A percentile compares a stretch with the other conserved stretches of the same genome.
phyloP scores from a whole-genome alignment of 2,888 invertebrate genomes.

The Nowickia ferox region DNA sequence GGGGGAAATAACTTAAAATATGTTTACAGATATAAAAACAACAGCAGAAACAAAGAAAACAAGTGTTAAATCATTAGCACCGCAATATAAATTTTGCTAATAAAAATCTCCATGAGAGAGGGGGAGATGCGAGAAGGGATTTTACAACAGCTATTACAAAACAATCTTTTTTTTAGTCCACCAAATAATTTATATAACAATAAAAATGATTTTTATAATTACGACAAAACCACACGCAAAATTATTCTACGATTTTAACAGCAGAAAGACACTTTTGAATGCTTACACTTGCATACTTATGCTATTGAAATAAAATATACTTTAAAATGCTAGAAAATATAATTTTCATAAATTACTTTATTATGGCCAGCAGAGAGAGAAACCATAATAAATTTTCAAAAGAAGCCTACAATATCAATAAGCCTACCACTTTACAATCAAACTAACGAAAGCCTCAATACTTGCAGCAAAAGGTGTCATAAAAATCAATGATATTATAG shows the following conservation, averaged over 20 bases:
- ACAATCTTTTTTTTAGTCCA: neutral
- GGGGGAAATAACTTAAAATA: neutral
- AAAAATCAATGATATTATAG: slow-evolving; percentile 71
- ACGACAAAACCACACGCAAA: slow-evolving; percentile 64
- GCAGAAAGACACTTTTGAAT: neutral
- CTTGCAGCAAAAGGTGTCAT: slow-evolving; percentile 65
- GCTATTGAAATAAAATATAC: neutral
- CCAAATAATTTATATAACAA: slow-evolving; percentile 27
- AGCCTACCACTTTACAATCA: slow-evolving; percentile 45
- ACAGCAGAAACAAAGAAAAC: slow-evolving; percentile 38
- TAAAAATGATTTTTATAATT: slow-evolving; percentile 59
- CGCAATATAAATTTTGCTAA: slow-evolving; percentile 47
- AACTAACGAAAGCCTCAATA: slow-evolving; percentile 20
- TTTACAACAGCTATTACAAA: slow-evolving; percentile 12
- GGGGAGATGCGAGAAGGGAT: neutral
- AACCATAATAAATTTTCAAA: slow-evolving; percentile 60
- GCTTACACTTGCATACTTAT: neutral
- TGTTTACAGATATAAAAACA: slow-evolving; percentile 10
- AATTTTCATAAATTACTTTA: slow-evolving; percentile 70
- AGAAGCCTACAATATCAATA: slow-evolving; percentile 59
- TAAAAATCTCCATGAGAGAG: slow-evolving; percentile 5
- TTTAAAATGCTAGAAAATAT: slow-evolving; percentile 28
- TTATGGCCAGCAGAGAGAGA: slow-evolving; percentile 52
- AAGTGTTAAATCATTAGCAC: slow-evolving; percentile 66
- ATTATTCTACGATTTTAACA: slow-evolving; percentile 12